A percentile compares a stretch with the other conserved stretches of the same genome.
Conservation (phyloP, 35 echinoderm and acorn worm species). For the Lytechinus variegatus region DNA sequence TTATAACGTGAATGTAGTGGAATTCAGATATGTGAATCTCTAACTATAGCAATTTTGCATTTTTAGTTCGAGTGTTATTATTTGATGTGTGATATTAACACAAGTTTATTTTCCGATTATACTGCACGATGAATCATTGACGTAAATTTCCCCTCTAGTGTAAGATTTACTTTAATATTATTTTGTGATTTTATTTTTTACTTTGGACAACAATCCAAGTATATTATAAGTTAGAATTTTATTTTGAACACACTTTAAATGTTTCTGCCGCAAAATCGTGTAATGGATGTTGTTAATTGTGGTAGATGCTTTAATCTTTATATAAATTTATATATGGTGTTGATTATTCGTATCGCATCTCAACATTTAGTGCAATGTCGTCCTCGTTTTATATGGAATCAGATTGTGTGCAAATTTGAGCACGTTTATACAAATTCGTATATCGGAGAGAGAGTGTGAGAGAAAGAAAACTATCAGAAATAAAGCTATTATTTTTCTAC, state of each 20-base stretch:
- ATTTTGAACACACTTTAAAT: constrained; percentile 55
- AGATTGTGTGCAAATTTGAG: constrained; percentile 37
- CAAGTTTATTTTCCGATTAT: neutral
- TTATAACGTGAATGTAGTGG: constrained; percentile 2
- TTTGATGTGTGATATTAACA: constrained; percentile 7
- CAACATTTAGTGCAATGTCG: constrained; percentile 42
- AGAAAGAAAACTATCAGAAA: constrained; percentile 33
- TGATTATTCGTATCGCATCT: constrained; percentile 7
- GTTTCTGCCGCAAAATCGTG: constrained; percentile 24
- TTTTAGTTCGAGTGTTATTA: neutral
- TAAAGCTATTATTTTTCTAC: constrained; percentile 44
- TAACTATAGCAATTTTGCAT: constrained; percentile 3
- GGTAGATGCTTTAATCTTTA: constrained; percentile 15
- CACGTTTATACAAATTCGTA: constrained; percentile 31
- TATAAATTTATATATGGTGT: constrained; percentile 29
- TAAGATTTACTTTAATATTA: neutral
- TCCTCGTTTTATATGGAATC: constrained; percentile 31
- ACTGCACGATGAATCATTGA: constrained; percentile 29
- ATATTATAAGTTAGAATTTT: neutral
- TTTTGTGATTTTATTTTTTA: constrained; percentile 10
- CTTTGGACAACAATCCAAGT: neutral
- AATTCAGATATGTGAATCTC: constrained; percentile 2
- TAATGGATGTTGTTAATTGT: neutral
- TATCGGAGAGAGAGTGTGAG: neutral
- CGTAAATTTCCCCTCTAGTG: neutral